Base-by-base conservation (phyloP, 2,888 invertebrate genomes). In the Phalangium opilio region DNA sequence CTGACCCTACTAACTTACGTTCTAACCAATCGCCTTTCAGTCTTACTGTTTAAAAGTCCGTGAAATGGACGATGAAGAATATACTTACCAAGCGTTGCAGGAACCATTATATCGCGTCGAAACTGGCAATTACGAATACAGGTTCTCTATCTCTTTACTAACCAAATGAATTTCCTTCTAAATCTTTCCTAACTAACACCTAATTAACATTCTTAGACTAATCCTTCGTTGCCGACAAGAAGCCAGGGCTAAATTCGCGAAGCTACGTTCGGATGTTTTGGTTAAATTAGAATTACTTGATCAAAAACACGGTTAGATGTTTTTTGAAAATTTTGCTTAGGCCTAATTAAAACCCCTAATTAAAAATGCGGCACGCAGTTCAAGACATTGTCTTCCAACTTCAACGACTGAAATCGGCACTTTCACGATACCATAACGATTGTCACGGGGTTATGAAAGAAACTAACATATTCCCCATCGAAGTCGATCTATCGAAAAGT, bases 41-140 rank as follows among this genome's bases (percentile, higher is more conserved):
- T 96, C 96, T 0, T 99, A 98, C 65, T 99, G 98, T 62, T 71
- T 99, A 48, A 99, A 98, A 70, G 91, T 98, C 0, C 99, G 99
- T 65, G 98, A 99, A 68, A 85, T 99, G 86, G 98, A 99, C 59
- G 98, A 99, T 62, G 98, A 99, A 63, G 95, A 96, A 61, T 89
- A 90, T 57, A 86, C 85, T 41, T 95, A 85, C 62, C 56, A 57
- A 5, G 80, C 85, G 0, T 63, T 96, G 12, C 91, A 95, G 62
- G 98, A 99, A 64, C 93, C 95, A 0, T 69, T 98, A 34, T 98
- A 98, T 64, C 75, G 98, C 38, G 90, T 99, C 0, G 98, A 98
- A 68, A 96, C 96, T 0, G 98, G 98, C 40, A 99, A 99, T 66
- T 99, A 98, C 68, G 98, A 99, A 66, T 99, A 99, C 67, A 79